Evolutionary conservation across 2,888 invertebrate species (phyloP), one percentile per base, ranked within the genome.

Genomic region (Dasysyrphus tricinctus): DNA sequence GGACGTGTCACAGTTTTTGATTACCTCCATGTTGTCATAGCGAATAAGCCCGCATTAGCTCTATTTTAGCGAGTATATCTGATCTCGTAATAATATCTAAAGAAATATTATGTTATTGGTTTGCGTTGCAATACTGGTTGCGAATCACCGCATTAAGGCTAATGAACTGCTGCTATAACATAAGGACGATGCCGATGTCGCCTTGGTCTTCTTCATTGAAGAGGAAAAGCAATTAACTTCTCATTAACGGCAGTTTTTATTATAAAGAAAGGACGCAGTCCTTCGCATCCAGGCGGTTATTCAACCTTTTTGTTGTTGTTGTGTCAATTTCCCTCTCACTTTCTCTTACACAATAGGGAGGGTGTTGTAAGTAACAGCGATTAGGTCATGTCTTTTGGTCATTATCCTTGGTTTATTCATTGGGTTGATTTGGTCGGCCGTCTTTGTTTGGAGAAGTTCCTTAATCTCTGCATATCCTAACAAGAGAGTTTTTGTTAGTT

Each of bases 1-100:
- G 8, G 56, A 57, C 75, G 65, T 76, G 56, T 76, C 65, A 76
- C 11, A 11, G 57, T 54, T 44, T 76, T 76, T 67, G 42, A 67
- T 67, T 67, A 76, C 24, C 75, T 67, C 19, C 44, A 29, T 47
- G 65, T 54, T 39, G 42, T 32, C 11, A 16, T n/a, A n/a, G n/a
- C 29, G 24, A 59, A 44, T 8, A 51, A 51, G 24, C 14, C 12
- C 24, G 51, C 7, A 29, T 24, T 7, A 51, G 51, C 12, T 24
- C 5, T 14, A 51, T 51, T 51, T 51, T 6, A 51, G 14, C 14
- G 6, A 51, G 12, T 24, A 51, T 44, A 44, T 42, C 12, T 14
- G 37, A 37, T 49, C 19, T 49, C 9, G 16, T 47, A 16, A 3
- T 7, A 3, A 49, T 24, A 51, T 24, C 51, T 51, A 24, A 24